These are phyloP conservation scores for Sturnira hondurensis DNA, from an alignment of 2,113 vertebrate genomes.

Conservation along the genomic window DNA sequence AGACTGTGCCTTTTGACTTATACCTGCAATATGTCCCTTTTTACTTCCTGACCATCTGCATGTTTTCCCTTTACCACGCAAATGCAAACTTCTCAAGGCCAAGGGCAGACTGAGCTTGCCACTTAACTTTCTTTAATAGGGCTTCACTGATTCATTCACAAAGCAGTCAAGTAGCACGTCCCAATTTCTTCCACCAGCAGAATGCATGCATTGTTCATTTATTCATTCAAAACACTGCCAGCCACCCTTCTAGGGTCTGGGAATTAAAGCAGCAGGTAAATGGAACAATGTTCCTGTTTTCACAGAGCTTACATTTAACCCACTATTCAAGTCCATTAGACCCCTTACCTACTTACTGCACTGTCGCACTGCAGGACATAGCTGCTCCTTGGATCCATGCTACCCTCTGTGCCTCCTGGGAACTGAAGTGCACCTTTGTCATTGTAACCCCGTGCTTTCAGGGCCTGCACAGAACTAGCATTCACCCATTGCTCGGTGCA, in stretches of 20 bases:
- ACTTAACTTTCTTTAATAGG: neutral
- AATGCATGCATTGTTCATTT: neutral
- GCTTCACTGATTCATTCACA: neutral
- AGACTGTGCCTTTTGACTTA: neutral
- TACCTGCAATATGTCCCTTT: neutral
- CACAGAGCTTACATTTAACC: rapidly evolving
- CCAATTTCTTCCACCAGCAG: neutral
- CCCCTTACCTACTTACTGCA: no score
- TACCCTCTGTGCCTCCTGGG: neutral
- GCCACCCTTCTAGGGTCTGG: neutral
- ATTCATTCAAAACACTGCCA: neutral
- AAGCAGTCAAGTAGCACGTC: neutral
- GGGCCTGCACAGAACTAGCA: neutral
- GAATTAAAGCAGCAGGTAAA: neutral
- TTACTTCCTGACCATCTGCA: neutral
- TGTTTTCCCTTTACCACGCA: neutral
- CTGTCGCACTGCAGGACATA: neutral
- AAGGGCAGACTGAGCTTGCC: neutral
- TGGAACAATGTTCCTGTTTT: neutral
- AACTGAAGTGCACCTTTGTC: neutral
- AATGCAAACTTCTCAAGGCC: neutral
- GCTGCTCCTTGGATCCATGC: rapidly evolving
- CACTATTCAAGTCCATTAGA: no score
- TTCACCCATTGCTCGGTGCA: no score
- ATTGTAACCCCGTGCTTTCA: neutral